Conservation (phyloP, 2,797 vertebrate genomes). For the Leucoraja ocellata region DNA sequence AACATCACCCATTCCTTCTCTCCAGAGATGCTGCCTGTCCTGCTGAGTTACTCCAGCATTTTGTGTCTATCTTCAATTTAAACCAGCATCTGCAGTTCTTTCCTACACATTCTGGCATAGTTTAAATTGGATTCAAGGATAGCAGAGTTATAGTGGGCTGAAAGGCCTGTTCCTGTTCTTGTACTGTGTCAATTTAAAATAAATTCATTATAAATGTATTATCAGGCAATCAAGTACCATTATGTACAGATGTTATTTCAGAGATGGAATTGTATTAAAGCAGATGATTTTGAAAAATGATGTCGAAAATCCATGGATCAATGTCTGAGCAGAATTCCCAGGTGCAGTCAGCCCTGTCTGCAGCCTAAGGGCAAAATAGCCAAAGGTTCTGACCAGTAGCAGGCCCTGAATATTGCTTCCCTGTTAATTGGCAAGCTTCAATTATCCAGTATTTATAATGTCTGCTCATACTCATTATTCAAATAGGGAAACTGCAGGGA, state of each 20-base stretch:
- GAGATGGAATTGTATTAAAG: background rate
- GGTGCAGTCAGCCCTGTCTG: background rate
- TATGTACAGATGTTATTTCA: background rate
- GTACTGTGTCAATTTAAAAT: no score
- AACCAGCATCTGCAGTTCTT: no score
- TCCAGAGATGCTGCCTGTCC: no score
- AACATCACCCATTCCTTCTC: no score
- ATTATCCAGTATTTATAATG: background rate
- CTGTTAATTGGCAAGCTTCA: background rate
- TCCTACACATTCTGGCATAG: no score
- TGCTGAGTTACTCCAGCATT: no score
- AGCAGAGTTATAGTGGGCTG: no score
- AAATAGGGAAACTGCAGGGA: background rate
- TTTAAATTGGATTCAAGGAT: no score
- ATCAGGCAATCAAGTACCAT: background rate
- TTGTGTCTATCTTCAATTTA: no score
- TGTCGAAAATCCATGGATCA: background rate
- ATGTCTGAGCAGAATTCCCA: background rate
- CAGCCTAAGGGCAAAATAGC: background rate
- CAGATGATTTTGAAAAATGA: background rate
- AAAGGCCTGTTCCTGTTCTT: no score
- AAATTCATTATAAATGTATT: background rate
- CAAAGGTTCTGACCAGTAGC: background rate
- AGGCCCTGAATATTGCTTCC: background rate
- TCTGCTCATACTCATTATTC: background rate